Conservation (phyloP, 1,140 invertebrate genomes). For the Drosophila bifasciata region DNA sequence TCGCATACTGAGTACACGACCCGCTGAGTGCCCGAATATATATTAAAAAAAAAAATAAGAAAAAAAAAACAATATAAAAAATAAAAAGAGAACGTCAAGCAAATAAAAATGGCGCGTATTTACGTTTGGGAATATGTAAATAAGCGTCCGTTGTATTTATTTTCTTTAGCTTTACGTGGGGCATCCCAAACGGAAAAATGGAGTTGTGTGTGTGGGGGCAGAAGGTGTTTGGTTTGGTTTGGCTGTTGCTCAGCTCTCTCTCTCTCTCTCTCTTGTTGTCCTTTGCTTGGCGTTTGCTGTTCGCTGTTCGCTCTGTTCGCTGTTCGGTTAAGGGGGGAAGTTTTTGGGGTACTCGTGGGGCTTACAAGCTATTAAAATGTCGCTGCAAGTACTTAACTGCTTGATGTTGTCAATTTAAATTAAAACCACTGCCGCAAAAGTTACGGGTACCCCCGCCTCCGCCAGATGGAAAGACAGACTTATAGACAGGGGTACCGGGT, state of each 20-base stretch:
- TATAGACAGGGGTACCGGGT: conserved; percentile 44
- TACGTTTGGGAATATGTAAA: conserved; percentile 83
- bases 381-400: conserved; percentile 82
- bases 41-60: conserved; percentile 33
- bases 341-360: conserved; percentile 67
- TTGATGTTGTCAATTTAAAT: conserved; percentile 83
- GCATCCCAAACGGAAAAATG: conserved; percentile 44
- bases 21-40: conserved; percentile 67
- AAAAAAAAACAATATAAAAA: conserved; percentile 17
- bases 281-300: too few relatives aligned
- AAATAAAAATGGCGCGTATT: conserved; percentile 82
- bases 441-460: conserved; percentile 55
- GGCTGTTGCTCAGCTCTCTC: conserved; percentile 26
- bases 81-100: conserved; percentile 47
- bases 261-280: too few relatives aligned
- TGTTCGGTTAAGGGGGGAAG: conserved; percentile 36
- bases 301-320: not conserved
- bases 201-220: conserved; percentile 10
- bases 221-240: conserved; percentile 48
- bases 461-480: conserved; percentile 50
- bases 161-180: conserved; percentile 67
- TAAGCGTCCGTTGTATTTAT: conserved; percentile 80
- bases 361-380: conserved; percentile 83
- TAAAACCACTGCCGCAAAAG: conserved; percentile 79
- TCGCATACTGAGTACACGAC: conserved; percentile 15